Evolutionary conservation across 1,140 invertebrate genomes (phyloP).

Genomic region (Ditylenchus dipsaci): DNA sequence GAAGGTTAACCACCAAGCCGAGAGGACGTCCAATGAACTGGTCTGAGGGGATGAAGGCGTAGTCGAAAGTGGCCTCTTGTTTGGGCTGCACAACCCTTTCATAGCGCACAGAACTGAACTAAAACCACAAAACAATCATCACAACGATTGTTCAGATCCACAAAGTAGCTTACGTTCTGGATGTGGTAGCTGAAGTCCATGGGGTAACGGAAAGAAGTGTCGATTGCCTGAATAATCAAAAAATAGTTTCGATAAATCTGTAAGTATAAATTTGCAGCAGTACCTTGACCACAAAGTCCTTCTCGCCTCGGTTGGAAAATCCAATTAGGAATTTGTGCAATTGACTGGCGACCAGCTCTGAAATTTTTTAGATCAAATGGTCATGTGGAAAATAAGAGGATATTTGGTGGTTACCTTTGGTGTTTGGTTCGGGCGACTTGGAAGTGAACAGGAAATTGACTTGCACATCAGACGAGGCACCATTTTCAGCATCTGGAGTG

Average conservation of each 20-base stretch:
- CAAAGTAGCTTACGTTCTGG: constrained; percentile 73
- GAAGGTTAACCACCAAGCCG: constrained; percentile 84
- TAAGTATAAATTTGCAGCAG: too few species aligned
- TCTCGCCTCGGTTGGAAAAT: constrained; percentile 84
- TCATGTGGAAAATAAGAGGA: too few species aligned
- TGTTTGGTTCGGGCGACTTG: constrained; percentile 59
- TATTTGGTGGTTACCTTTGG: constrained; percentile 10
- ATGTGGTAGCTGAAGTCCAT: constrained; percentile 97
- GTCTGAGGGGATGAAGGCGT: constrained; percentile 89
- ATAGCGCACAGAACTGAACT: constrained; percentile 83
- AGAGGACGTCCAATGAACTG: constrained; percentile 89
- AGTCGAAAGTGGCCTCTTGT: constrained; percentile 87
- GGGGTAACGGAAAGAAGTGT: constrained; percentile 94
- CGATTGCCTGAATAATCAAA: constrained; percentile 65
- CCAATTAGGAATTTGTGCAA: constrained; percentile 91
- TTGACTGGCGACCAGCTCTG: constrained; percentile 84
- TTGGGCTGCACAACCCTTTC: constrained; percentile 80
- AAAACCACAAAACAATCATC: constrained; percentile 36
- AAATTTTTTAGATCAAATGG: too few species aligned
- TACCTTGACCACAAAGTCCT: constrained; percentile 80
- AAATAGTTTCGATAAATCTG: too few species aligned
- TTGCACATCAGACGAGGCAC: constrained; percentile 72
- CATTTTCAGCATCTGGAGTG: constrained; percentile 13
- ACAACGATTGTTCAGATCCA: constrained; percentile 1
- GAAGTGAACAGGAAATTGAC: constrained; percentile 80